Percentiles rank a stretch among this genome's conserved stretches.
Evolutionary conservation across 2,113 vertebrate species (phyloP).

Genomic region (Channa argus): DNA sequence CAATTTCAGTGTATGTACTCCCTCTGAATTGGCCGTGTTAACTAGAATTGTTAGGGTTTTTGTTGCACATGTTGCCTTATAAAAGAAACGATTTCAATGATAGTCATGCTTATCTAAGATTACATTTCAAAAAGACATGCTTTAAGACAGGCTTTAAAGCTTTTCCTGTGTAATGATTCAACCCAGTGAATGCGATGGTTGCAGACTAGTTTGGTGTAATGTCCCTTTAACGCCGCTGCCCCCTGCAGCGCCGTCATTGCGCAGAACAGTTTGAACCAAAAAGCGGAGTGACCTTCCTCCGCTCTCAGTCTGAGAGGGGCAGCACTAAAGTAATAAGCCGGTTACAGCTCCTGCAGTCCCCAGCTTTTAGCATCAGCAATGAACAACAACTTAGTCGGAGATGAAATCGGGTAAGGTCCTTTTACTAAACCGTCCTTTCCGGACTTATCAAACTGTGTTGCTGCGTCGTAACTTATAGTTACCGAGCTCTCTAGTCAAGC

Average conservation of each 20-base stretch:
- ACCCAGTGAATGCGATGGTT: neutral
- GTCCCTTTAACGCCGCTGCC: slow-evolving; percentile 76
- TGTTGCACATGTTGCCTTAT: too few species aligned
- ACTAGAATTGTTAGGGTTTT: too few species aligned
- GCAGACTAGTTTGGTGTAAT: slow-evolving; percentile 34
- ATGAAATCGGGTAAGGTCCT: slow-evolving; percentile 93
- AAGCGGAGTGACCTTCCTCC: slow-evolving; percentile 89
- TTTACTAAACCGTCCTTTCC: neutral
- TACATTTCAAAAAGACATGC: neutral
- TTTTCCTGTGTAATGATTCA: neutral
- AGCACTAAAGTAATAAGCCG: slow-evolving; percentile 74
- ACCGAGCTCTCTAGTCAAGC: slow-evolving; percentile 32
- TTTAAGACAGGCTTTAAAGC: neutral
- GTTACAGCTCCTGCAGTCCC: slow-evolving; percentile 67
- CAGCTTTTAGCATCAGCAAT: slow-evolving; percentile 84
- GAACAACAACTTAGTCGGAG: slow-evolving; percentile 94
- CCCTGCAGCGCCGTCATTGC: slow-evolving; percentile 87
- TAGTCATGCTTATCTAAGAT: slow-evolving; percentile 3
- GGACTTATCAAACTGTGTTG: neutral
- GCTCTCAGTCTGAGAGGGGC: slow-evolving; percentile 82
- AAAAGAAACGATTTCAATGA: neutral
- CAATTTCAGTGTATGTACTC: too few species aligned
- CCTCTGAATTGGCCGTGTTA: too few species aligned
- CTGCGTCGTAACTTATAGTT: slow-evolving; percentile 15
- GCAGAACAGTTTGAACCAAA: slow-evolving; percentile 89